These are phyloP conservation scores for Saccostrea echinata DNA, from an alignment of 1,140 invertebrate species.

Conservation along the genomic window DNA sequence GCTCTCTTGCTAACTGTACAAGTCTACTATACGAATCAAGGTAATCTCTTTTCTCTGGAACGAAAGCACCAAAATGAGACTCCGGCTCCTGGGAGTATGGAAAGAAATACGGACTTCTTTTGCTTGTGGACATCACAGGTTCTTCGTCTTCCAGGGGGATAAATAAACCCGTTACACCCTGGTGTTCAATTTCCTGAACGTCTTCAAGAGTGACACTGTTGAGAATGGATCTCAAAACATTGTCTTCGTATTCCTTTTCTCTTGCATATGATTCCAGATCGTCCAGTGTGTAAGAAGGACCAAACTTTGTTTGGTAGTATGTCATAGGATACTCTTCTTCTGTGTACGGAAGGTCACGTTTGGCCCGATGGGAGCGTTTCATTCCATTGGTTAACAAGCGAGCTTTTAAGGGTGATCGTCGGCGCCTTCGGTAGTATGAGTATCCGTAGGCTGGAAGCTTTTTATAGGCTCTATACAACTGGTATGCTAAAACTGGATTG, in stretches of 20 bases:
- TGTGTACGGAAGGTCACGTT: slow-evolving; percentile 53
- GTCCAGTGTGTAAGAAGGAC: background rate
- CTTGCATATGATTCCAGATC: slow-evolving; percentile 17
- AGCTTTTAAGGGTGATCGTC: slow-evolving; percentile 16
- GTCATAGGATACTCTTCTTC: slow-evolving; percentile 21
- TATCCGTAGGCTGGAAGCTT: slow-evolving; percentile 42
- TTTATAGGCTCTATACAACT: slow-evolving; percentile 51
- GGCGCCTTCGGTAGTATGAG: slow-evolving; percentile 14
- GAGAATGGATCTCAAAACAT: background rate
- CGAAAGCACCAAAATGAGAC: slow-evolving; percentile 70
- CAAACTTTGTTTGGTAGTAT: background rate
- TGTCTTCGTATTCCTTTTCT: slow-evolving; percentile 9
- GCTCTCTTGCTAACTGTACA: slow-evolving; percentile 61
- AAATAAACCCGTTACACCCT: slow-evolving; percentile 44
- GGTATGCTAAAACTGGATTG: slow-evolving; percentile 38
- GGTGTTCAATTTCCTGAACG: slow-evolving; percentile 32
- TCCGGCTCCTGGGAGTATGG: slow-evolving; percentile 67
- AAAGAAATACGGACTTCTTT: slow-evolving; percentile 66
- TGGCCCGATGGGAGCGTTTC: slow-evolving; percentile 48
- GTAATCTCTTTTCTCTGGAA: slow-evolving; percentile 66
- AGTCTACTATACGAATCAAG: slow-evolving; percentile 65
- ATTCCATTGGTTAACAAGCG: background rate
- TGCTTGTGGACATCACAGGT: slow-evolving; percentile 60
- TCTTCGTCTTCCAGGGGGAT: slow-evolving; percentile 58
- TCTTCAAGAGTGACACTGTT: slow-evolving; percentile 20